phyloP scores from a whole-genome alignment of 2,113 vertebrate genomes.

The Macheiramphus alcinus region DNA sequence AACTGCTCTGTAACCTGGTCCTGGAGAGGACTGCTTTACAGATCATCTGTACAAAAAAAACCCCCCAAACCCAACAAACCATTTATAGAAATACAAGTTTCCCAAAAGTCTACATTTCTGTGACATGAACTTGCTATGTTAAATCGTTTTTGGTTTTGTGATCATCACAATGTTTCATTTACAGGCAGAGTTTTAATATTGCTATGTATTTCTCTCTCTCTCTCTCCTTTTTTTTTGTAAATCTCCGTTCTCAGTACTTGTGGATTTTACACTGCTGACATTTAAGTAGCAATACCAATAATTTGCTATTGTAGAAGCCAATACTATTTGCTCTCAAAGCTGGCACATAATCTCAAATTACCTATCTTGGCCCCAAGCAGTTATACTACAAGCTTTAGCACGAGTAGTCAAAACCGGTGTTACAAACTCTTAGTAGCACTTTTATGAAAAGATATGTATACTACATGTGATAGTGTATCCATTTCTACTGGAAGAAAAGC shows the following conservation, averaged over 20 bases:
- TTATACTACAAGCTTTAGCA: background rate
- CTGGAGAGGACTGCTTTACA: background rate
- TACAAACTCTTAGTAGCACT: background rate
- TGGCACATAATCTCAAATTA: background rate
- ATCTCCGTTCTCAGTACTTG: background rate
- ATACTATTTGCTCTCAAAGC: background rate
- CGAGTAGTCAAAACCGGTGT: accelerated
- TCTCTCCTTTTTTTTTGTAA: background rate
- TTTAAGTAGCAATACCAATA: background rate
- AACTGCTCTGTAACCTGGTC: background rate
- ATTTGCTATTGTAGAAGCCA: background rate
- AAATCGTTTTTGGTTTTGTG: background rate
- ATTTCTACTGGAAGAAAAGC: background rate
- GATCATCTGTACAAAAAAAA: background rate
- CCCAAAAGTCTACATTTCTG: background rate
- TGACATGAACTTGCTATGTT: background rate
- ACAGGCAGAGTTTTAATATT: background rate
- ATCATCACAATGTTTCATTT: background rate
- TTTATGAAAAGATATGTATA: background rate
- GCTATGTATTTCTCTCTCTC: background rate
- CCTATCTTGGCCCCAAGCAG: background rate
- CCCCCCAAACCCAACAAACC: background rate
- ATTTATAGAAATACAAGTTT: background rate
- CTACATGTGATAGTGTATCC: no score
- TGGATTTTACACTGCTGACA: background rate